These are phyloP conservation scores for Noctua comes DNA, from an alignment of 2,888 invertebrate species.

Conservation along the genomic window DNA sequence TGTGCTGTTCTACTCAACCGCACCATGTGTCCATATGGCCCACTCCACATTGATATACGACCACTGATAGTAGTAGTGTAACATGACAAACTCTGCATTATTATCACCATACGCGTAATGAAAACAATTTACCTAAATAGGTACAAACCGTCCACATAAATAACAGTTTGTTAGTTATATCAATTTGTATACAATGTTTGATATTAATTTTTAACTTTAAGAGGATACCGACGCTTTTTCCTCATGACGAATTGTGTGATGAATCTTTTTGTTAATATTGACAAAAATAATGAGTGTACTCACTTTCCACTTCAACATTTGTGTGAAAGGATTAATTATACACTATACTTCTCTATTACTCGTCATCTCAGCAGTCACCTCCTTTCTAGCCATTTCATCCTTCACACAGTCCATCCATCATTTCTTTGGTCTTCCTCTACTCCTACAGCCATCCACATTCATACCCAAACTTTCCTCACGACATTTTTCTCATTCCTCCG, in stretches of 20 bases:
- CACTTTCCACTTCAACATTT: background rate
- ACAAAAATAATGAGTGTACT: background rate
- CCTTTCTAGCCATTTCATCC: background rate
- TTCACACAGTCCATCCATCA: no score
- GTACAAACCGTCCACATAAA: background rate
- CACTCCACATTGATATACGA: constrained; percentile 2
- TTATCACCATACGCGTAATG: background rate
- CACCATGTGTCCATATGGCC: background rate
- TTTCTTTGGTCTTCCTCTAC: no score
- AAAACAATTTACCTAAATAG: background rate
- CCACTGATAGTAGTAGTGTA: constrained; percentile 1
- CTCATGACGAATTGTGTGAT: background rate
- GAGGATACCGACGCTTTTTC: constrained; percentile 14
- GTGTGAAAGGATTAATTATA: background rate
- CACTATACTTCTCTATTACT: background rate
- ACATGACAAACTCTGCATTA: background rate
- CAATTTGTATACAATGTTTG: background rate
- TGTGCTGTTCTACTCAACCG: constrained; percentile 1
- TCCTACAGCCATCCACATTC: no score
- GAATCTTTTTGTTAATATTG: constrained; percentile 6
- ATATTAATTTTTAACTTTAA: background rate
- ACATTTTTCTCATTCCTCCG: no score
- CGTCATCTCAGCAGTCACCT: background rate
- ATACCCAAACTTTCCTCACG: no score
- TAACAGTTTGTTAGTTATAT: background rate